These are phyloP conservation scores for Sebastes oblongus DNA, from an alignment of 2,797 vertebrate genomes.

Conservation along the genomic window DNA sequence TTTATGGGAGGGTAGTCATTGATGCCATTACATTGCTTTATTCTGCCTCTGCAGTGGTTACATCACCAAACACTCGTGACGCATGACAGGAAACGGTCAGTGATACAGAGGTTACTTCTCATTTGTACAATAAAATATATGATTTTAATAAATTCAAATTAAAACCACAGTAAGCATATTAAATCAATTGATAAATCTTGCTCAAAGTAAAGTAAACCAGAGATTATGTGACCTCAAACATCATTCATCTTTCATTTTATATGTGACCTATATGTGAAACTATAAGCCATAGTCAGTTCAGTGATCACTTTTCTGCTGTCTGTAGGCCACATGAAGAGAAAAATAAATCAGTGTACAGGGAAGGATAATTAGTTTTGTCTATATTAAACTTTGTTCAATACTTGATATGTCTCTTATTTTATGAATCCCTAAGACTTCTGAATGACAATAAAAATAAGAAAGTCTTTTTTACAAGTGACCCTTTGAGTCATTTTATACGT, in stretches of 20 bases:
- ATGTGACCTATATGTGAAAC: background rate
- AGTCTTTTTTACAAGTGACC: background rate
- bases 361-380: background rate
- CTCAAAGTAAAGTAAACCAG: background rate
- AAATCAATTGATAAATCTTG: background rate
- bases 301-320: background rate
- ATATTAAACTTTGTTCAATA: background rate
- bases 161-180: background rate
- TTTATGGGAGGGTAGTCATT: background rate
- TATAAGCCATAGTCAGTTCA: background rate
- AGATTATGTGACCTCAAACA: background rate
- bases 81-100: constrained; percentile 1
- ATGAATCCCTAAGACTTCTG: background rate
- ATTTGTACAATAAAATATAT: background rate
- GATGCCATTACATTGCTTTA: constrained; percentile 8
- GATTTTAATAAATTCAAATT: background rate
- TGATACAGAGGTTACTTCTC: background rate
- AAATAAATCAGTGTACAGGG: background rate
- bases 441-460: background rate
- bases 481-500: background rate
- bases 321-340: background rate
- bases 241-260: background rate
- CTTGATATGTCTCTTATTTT: background rate
- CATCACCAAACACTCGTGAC: background rate
- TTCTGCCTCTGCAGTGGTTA: background rate